phyloP scores from a whole-genome alignment of 2,797 vertebrate species.

The Dermochelys coriacea region DNA sequence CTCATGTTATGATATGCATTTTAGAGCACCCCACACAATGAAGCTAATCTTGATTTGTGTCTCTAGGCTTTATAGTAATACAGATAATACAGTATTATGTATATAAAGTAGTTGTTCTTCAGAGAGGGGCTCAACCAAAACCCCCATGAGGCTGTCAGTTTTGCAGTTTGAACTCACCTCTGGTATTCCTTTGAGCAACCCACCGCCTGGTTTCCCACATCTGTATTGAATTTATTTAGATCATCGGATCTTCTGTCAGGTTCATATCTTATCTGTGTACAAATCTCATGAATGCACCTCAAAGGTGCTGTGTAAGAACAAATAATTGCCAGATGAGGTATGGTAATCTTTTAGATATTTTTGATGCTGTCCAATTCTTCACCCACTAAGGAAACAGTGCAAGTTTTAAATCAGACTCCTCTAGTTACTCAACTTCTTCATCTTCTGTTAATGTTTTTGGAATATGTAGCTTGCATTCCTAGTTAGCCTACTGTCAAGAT shows the following conservation, averaged over 20 bases:
- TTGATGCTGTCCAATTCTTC: constrained; percentile 28
- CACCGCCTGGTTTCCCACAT: neutral
- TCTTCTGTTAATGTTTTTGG: neutral
- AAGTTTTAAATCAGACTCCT: constrained; percentile 41
- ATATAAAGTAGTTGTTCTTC: neutral
- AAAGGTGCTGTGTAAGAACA: neutral
- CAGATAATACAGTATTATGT: neutral
- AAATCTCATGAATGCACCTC: neutral
- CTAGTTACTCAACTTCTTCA: constrained; percentile 16
- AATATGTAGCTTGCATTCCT: constrained; percentile 22
- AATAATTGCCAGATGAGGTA: constrained; percentile 8
- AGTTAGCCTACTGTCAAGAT: neutral
- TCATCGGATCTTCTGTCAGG: neutral
- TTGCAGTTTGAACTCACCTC: neutral
- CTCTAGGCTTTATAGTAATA: neutral
- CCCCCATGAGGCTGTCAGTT: neutral
- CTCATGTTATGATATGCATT: neutral
- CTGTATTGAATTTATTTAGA: neutral
- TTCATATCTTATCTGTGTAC: neutral
- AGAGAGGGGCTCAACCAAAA: neutral
- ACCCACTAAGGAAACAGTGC: neutral
- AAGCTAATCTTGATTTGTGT: neutral
- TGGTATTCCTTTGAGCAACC: neutral
- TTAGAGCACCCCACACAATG: too few relatives aligned
- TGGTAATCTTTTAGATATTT: neutral